Evolutionary conservation across 2,113 vertebrate genomes (phyloP).

Genomic region (Sphyrna mokarran): DNA sequence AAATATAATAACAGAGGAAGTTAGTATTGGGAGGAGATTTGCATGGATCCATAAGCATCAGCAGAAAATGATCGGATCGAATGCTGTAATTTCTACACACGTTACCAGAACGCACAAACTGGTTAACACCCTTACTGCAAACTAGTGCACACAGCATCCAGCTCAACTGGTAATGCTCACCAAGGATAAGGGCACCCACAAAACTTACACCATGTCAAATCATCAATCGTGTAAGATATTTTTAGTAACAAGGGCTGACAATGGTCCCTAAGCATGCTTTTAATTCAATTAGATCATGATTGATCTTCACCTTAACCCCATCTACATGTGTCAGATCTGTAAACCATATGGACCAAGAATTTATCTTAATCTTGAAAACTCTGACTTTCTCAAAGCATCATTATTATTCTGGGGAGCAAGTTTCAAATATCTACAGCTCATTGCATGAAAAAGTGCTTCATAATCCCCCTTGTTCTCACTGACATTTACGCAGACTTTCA

Average conservation of each 20-base stretch:
- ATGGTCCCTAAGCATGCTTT: too few species aligned
- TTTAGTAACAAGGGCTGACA: neutral
- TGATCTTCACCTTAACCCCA: neutral
- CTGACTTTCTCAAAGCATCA: neutral
- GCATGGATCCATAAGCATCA: too few species aligned
- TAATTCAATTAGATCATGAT: neutral
- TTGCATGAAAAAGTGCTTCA: neutral
- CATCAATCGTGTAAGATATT: neutral
- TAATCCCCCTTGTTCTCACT: neutral
- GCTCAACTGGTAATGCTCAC: neutral
- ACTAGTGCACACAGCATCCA: neutral
- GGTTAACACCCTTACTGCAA: neutral
- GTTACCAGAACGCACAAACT: neutral
- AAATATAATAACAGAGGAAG: too few species aligned
- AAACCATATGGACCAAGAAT: neutral
- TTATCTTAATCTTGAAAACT: neutral
- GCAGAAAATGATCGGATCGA: too few species aligned
- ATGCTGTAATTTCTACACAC: neutral
- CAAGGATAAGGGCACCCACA: neutral
- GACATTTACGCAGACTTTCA: neutral
- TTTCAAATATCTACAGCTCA: neutral
- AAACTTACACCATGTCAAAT: neutral
- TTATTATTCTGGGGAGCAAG: neutral
- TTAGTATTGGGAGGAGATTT: too few species aligned
- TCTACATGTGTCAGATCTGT: neutral